Base-by-base conservation (phyloP, 2,888 invertebrate species). In the Ennomos quercinarius region DNA sequence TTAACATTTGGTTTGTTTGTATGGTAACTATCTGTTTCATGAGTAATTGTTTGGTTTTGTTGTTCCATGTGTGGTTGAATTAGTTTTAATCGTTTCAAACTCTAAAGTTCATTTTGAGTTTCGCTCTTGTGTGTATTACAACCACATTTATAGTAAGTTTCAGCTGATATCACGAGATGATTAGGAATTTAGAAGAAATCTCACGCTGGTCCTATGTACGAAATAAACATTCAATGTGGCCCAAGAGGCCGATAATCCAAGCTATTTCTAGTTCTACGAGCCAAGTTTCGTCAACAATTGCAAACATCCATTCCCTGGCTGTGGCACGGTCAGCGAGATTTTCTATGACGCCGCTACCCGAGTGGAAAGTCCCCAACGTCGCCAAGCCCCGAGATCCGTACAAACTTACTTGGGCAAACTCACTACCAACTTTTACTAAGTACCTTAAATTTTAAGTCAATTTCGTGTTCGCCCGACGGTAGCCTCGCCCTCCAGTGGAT, bases 381-480 rank as follows among this genome's bases (percentile, higher is more conserved):
- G 38, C 55, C 61, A 62, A 71, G 70, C 76, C 76, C 71, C 55
- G 74, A 76, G 79, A 83, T 83, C 76, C 70, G 63, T 72, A 77
- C 72, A 79, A 77, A 83, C 74, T 79, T 78, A 80, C 77, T 83
- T 77, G 66, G 48, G 63, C 68, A 66, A 86, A 84, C 79, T 84
- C 78, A 67, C 72, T 65, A 49, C 64, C 55, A 87, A 89, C 81
- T 87, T 83, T 77, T 66, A 76, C 70, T 79, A 82, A 87, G 84
- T 84, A 81, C 80, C 78, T 86, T 86, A 86, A 87, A 87, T 83
- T 88, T 86, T 84, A 87, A 88, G 85, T 80, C 80, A 83, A 87
- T 86, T 86, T 83, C 68, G 70, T 77, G 80, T 78, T 74, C 75
- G 70, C 70, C 69, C 72, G 65, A 64, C 75, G 68, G 72, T 73